Conservation (phyloP, 1,140 invertebrate genomes). For the Trinorchestia longiramus region DNA sequence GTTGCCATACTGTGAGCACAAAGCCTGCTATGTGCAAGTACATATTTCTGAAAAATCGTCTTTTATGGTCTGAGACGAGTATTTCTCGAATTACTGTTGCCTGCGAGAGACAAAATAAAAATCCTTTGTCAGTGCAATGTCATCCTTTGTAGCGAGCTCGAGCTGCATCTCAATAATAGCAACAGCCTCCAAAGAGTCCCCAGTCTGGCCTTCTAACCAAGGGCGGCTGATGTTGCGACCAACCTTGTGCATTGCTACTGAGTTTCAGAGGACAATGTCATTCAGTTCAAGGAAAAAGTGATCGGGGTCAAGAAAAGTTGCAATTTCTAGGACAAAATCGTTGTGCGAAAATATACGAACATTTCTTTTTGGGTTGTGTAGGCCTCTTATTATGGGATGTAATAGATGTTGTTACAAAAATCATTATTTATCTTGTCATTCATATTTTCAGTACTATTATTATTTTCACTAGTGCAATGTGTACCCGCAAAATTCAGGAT, state of each 20-base stretch:
- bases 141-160: not conserved
- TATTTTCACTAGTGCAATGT: no score
- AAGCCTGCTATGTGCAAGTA: not conserved
- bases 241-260: not conserved
- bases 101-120: not conserved
- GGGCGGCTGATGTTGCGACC: not conserved
- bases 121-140: not conserved
- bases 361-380: no score
- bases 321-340: not conserved
- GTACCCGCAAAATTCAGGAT: no score
- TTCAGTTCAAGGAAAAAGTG: not conserved
- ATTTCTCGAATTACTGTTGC: not conserved
- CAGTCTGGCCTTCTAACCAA: not conserved
- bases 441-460: no score
- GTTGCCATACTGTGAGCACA: not conserved
- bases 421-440: no score
- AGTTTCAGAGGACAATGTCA: not conserved
- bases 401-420: no score
- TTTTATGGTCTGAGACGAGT: not conserved
- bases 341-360: not conserved
- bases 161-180: conserved; percentile 7
- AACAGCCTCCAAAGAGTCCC: not conserved
- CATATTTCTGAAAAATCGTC: not conserved
- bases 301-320: not conserved
- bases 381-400: no score